Evolutionary conservation across 2,888 invertebrate genomes (phyloP).

Genomic region (Aleiodes alternator): DNA sequence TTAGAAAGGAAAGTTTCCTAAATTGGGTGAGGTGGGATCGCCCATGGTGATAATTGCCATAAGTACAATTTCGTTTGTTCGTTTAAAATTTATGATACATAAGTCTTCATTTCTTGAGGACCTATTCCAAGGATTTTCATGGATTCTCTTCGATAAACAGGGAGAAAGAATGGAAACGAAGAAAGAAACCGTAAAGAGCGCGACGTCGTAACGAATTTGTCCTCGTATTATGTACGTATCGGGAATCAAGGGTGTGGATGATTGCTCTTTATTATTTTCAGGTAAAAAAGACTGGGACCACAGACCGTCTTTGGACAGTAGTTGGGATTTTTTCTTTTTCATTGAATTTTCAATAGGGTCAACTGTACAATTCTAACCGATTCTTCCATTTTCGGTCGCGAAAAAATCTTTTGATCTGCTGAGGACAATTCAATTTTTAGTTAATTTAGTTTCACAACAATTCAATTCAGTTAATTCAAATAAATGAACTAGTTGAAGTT

Average conservation of each 20-base stretch:
- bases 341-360: background rate
- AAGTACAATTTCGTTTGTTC: conserved; percentile 48
- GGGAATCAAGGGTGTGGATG: conserved; percentile 48
- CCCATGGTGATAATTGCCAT: conserved; percentile 44
- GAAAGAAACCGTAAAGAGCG: conserved; percentile 18
- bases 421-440: too few species aligned
- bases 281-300: conserved; percentile 19
- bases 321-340: conserved; percentile 6
- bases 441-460: too few species aligned
- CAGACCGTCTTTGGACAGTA: conserved; percentile 12
- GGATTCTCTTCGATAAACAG: conserved; percentile 15
- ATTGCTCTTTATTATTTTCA: conserved; percentile 9
- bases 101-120: conserved; percentile 32
- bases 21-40: conserved; percentile 19
- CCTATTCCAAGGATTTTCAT: conserved; percentile 1
- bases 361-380: conserved; percentile 4
- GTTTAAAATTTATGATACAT: conserved; percentile 46
- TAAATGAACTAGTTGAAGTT: too few species aligned
- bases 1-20: background rate
- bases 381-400: background rate
- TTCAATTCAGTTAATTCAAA: too few species aligned
- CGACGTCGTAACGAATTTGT: conserved; percentile 61
- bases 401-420: background rate
- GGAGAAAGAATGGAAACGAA: background rate
- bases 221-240: conserved; percentile 40